These are phyloP conservation scores for Anastrepha obliqua DNA, from an alignment of 1,140 invertebrate genomes.

Conservation along the genomic window DNA sequence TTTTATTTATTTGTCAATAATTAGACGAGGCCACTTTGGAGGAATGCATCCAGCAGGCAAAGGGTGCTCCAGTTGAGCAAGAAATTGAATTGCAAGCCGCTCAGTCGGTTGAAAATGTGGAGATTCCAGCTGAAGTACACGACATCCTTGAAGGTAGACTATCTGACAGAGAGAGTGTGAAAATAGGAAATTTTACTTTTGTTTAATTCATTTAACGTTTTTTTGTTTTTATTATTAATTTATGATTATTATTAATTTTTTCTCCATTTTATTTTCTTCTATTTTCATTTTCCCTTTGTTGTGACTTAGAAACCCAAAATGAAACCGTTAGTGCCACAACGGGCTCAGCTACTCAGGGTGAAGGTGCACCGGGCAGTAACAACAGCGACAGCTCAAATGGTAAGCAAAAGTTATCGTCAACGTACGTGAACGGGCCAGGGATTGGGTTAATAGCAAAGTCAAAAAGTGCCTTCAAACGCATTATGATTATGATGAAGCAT, in stretches of 20 bases:
- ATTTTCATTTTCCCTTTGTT: slow-evolving; percentile 60
- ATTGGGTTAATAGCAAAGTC: neutral
- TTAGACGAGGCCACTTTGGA: slow-evolving; percentile 77
- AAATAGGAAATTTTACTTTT: neutral
- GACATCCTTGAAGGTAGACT: slow-evolving; percentile 67
- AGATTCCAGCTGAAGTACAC: slow-evolving; percentile 62
- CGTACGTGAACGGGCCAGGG: neutral
- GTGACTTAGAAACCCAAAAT: neutral
- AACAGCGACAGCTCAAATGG: slow-evolving; percentile 71
- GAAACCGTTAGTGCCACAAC: slow-evolving; percentile 36
- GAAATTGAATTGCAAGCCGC: slow-evolving; percentile 74
- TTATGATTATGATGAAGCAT: slow-evolving; percentile 51
- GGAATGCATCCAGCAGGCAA: slow-evolving; percentile 78
- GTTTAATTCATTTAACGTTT: slow-evolving; percentile 32
- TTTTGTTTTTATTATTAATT: slow-evolving; percentile 56
- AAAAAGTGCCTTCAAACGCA: slow-evolving; percentile 32
- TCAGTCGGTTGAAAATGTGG: slow-evolving; percentile 66
- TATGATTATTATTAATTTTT: slow-evolving; percentile 50
- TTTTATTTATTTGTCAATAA: slow-evolving; percentile 57
- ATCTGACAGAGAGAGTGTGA: neutral
- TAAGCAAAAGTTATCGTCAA: slow-evolving; percentile 63
- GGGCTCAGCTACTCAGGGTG: slow-evolving; percentile 49
- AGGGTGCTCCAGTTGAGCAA: slow-evolving; percentile 75
- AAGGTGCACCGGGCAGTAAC: neutral
- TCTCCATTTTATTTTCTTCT: slow-evolving; percentile 59